Evolutionary conservation across 1,140 invertebrate species (phyloP).

Genomic region (Ceratina australensis): DNA sequence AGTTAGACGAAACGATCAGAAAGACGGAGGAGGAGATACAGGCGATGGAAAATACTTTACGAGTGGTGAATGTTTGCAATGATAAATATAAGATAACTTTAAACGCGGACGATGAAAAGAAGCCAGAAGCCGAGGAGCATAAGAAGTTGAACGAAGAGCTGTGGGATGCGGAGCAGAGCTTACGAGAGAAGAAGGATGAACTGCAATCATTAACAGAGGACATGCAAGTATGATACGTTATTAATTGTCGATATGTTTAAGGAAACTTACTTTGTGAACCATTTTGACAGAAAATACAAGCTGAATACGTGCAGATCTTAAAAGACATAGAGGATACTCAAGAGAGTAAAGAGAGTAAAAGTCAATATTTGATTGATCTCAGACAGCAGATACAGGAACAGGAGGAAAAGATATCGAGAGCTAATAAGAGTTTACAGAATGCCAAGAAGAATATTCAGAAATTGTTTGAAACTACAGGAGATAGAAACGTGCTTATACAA

Average conservation of each 20-base stretch:
- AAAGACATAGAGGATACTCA: slow-evolving; percentile 64
- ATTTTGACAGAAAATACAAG: slow-evolving; percentile 61
- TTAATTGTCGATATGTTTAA: not conserved
- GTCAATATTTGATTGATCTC: slow-evolving; percentile 58
- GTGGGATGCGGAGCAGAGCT: slow-evolving; percentile 63
- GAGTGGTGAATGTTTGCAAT: slow-evolving; percentile 85
- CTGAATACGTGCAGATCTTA: slow-evolving; percentile 56
- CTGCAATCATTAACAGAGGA: slow-evolving; percentile 54
- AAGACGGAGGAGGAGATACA: slow-evolving; percentile 86
- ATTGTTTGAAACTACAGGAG: slow-evolving; percentile 61
- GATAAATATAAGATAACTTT: slow-evolving; percentile 82
- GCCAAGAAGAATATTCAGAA: slow-evolving; percentile 68
- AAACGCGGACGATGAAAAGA: slow-evolving; percentile 77
- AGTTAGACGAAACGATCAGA: slow-evolving; percentile 83
- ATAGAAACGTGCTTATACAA: slow-evolving; percentile 67
- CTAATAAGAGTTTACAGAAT: slow-evolving; percentile 69
- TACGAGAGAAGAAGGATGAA: slow-evolving; percentile 55
- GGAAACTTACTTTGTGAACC: not conserved
- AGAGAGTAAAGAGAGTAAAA: slow-evolving; percentile 68
- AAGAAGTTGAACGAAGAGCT: slow-evolving; percentile 80
- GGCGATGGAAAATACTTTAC: slow-evolving; percentile 87
- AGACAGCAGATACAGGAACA: slow-evolving; percentile 72
- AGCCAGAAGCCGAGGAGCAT: slow-evolving; percentile 78
- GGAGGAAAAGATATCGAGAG: slow-evolving; percentile 69
- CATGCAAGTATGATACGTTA: slow-evolving; percentile 57